Conservation (phyloP, 53 echinoderm and acorn worm genomes). For the Hippasteria phrygiana region DNA sequence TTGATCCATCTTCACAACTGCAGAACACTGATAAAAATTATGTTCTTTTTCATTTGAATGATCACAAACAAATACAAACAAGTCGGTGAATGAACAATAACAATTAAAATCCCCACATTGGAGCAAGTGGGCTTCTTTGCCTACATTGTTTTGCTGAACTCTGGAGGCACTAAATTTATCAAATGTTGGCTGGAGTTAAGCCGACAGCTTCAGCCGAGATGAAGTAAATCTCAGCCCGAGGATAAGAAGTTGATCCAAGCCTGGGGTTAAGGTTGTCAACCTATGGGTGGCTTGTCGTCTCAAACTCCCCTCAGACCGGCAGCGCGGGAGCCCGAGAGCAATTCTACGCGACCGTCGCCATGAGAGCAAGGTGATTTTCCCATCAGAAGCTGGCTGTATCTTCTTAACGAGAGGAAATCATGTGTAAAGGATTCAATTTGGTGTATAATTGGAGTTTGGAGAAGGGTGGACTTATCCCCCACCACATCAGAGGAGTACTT, state of each 20-base stretch:
- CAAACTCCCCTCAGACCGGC: not conserved
- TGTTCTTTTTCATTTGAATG: no score
- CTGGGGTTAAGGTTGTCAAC: constrained; percentile 63
- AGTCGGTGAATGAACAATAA: no score
- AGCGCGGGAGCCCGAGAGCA: not conserved
- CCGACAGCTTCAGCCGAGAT: constrained; percentile 14
- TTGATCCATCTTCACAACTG: no score
- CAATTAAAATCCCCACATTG: not conserved
- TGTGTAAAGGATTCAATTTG: constrained; percentile 63
- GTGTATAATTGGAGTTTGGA: constrained; percentile 64
- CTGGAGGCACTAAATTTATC: constrained; percentile 36
- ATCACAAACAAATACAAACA: no score
- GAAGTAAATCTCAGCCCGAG: constrained; percentile 35
- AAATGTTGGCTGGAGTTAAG: constrained; percentile 42
- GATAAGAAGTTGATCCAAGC: constrained; percentile 43
- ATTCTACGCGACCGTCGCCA: not conserved
- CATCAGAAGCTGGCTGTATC: constrained; percentile 13
- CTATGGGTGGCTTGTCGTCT: constrained; percentile 59
- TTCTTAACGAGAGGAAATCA: constrained; percentile 52
- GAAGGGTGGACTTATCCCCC: constrained; percentile 5
- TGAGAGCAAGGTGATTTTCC: constrained; percentile 51
- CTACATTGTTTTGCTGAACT: not conserved
- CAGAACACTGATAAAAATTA: no score
- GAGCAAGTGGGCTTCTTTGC: not conserved
- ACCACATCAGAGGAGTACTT: constrained; percentile 21